These are phyloP conservation scores for Harpalus rubripes DNA, from an alignment of 2,888 invertebrate genomes.

Conservation along the genomic window DNA sequence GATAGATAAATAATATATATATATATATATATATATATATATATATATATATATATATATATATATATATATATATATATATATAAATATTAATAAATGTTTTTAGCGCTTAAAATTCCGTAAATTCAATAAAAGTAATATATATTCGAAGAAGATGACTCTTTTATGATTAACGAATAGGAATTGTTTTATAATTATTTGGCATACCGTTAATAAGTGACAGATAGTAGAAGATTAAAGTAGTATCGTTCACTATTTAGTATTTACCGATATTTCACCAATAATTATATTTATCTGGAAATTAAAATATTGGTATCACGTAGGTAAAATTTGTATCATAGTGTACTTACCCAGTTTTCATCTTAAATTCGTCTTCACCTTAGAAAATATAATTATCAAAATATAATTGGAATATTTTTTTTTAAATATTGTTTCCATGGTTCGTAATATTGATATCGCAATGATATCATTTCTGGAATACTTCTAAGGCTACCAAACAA, in stretches of 20 bases:
- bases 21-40: too few relatives aligned
- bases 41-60: too few relatives aligned
- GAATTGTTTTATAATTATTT: constrained; percentile 29
- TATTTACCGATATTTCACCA: constrained; percentile 3
- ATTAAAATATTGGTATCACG: not conserved
- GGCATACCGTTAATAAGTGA: constrained; percentile 25
- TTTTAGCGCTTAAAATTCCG: constrained; percentile 25
- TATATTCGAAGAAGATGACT: not conserved
- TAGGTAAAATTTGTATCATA: not conserved
- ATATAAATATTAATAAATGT: constrained; percentile 10
- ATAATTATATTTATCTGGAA: constrained; percentile 3
- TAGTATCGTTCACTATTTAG: not conserved
- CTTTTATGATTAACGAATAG: not conserved
- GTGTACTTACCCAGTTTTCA: not conserved
- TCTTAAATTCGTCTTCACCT: not conserved
- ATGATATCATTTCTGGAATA: constrained; percentile 87
- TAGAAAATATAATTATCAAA: constrained; percentile 77
- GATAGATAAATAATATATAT: constrained; percentile 38
- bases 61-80: too few relatives aligned
- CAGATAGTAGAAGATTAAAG: not conserved
- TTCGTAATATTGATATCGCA: constrained; percentile 90
- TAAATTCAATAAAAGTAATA: constrained; percentile 11
- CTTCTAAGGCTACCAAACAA: constrained; percentile 84
- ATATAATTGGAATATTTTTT: constrained; percentile 82
- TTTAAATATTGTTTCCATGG: constrained; percentile 89